Conservation (phyloP, 2,888 invertebrate species). For the Callyntrura sp. region DNA sequence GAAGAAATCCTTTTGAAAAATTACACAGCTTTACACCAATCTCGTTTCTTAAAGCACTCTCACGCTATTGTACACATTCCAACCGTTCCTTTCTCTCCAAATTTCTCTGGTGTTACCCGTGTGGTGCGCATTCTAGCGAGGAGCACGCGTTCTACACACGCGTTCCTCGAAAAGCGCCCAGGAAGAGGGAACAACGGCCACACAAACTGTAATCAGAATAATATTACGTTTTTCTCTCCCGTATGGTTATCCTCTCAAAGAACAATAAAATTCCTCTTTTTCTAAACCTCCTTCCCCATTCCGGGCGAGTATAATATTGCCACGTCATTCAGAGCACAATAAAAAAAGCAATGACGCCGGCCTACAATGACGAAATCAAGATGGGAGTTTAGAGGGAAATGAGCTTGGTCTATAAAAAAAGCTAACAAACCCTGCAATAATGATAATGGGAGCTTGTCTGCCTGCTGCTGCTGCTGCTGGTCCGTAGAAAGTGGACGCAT, state of each 20-base stretch:
- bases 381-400: conserved; percentile 26
- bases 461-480: too few relatives aligned
- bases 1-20: not conserved
- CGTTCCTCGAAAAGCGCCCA: conserved; percentile 34
- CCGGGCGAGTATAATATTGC: too few relatives aligned
- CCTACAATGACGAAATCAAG: not conserved
- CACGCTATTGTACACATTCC: too few relatives aligned
- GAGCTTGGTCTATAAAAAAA: not conserved
- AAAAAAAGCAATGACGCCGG: conserved; percentile 11
- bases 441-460: too few relatives aligned
- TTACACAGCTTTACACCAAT: too few relatives aligned
- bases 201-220: not conserved
- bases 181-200: too few relatives aligned
- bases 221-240: not conserved
- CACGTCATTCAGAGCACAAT: conserved; percentile 6
- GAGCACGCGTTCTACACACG: conserved; percentile 35
- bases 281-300: not conserved
- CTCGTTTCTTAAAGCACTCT: too few relatives aligned
- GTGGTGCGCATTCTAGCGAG: conserved; percentile 69
- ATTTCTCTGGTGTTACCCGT: not conserved
- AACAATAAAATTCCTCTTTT: conserved; percentile 20
- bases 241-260: conserved; percentile 1
- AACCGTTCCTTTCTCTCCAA: not conserved
- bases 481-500: too few relatives aligned
- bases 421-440: not conserved